A percentile compares a stretch with the other conserved stretches of the same genome.
Conservation (phyloP, 2,797 vertebrate species). For the Halcyon chelicuti region DNA sequence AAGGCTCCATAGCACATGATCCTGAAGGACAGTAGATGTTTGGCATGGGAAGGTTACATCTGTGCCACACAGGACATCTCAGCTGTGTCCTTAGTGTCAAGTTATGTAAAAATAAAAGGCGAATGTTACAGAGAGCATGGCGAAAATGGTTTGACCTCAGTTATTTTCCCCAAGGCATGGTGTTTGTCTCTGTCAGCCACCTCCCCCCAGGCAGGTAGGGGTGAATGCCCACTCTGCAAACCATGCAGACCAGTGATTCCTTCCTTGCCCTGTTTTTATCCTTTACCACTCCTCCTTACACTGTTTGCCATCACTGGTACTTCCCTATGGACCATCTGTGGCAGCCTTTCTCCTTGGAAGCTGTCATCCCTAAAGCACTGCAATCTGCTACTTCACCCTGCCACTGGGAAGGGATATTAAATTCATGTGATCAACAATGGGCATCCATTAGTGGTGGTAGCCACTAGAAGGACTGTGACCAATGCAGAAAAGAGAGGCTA, state of each 20-base stretch:
- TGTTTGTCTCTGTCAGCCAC: not conserved
- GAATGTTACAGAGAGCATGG: not conserved
- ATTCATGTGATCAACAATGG: not conserved
- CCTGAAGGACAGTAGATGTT: not conserved
- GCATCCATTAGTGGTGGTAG: not conserved
- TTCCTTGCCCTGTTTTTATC: not conserved
- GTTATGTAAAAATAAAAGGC: not conserved
- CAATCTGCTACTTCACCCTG: not conserved
- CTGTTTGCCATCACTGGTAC: not conserved
- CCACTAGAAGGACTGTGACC: not conserved
- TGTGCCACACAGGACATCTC: not conserved
- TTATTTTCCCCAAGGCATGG: not conserved
- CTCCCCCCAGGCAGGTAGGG: not conserved
- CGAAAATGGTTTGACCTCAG: not conserved
- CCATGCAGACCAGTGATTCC: rapidly evolving
- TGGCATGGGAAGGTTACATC: not conserved
- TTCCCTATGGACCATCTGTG: not conserved
- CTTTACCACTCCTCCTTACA: not conserved
- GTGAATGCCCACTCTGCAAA: not conserved
- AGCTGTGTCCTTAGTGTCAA: not conserved
- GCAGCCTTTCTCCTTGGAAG: not conserved
- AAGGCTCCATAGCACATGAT: not conserved
- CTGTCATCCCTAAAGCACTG: not conserved
- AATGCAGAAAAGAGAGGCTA: not conserved
- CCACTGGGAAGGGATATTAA: not conserved